phyloP scores from a whole-genome alignment of 2,888 invertebrate species.

The Ectobius pallidus region DNA sequence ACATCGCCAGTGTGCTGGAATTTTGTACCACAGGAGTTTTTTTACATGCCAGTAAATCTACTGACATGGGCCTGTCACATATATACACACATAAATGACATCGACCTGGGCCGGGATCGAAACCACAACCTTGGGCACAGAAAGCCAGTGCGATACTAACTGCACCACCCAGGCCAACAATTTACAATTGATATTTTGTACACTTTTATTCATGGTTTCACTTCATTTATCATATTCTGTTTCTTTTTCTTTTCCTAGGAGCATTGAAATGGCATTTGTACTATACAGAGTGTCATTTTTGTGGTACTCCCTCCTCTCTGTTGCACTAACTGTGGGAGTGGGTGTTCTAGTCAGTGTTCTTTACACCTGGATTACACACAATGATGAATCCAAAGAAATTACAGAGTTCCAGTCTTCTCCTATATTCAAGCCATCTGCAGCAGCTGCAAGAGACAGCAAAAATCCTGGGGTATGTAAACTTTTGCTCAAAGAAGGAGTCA shows the following conservation, averaged over 20 bases:
- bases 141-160: no score
- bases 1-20: no score
- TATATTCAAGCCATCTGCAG: background rate
- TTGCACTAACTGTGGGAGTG: constrained; percentile 47
- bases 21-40: no score
- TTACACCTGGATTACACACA: background rate
- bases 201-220: no score
- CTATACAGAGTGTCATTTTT: constrained; percentile 51
- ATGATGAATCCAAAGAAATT: background rate
- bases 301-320: constrained; percentile 51
- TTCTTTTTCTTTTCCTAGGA: background rate
- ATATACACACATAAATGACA: no score
- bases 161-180: no score
- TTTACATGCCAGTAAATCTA: no score
- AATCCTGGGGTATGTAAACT: background rate
- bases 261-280: constrained; percentile 44
- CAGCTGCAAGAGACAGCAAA: background rate
- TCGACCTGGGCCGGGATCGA: no score
- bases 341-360: constrained; percentile 47
- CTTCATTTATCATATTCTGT: no score
- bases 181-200: no score
- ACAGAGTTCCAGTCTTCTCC: background rate
- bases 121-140: no score
- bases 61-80: no score
- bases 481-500: constrained; percentile 21